These are phyloP conservation scores for Brachionus plicatilis DNA, from an alignment of 1,140 invertebrate genomes.

Conservation along the genomic window DNA sequence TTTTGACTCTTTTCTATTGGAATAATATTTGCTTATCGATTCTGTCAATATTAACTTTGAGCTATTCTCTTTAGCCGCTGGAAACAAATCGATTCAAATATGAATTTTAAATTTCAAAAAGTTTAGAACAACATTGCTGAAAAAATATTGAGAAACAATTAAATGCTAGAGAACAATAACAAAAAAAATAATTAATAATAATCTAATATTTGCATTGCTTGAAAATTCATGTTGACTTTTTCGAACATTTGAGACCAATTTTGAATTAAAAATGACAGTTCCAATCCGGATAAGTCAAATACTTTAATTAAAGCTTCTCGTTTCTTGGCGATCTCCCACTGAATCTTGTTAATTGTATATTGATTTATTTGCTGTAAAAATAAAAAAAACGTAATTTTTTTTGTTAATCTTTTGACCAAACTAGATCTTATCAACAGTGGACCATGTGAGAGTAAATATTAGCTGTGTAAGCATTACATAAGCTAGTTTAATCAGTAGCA, in stretches of 20 bases:
- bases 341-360: conserved; percentile 21
- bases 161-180: neutral
- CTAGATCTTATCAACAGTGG: conserved; percentile 1
- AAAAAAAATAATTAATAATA: conserved; percentile 1
- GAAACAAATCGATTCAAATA: neutral
- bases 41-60: conserved; percentile 13
- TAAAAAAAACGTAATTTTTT: neutral
- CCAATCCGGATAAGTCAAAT: conserved; percentile 23
- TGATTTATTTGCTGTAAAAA: conserved; percentile 26
- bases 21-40: conserved; percentile 26
- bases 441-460: conserved; percentile 29
- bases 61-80: conserved; percentile 4
- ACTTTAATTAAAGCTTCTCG: conserved; percentile 5
- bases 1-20: neutral
- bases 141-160: neutral
- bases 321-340: neutral
- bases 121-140: neutral
- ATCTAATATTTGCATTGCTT: neutral
- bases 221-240: conserved; percentile 24
- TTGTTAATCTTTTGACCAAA: conserved; percentile 27
- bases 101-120: conserved; percentile 18
- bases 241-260: neutral
- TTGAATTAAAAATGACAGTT: neutral
- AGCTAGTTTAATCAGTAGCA: conserved; percentile 3
- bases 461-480: neutral